Conservation (phyloP, 2,888 invertebrate genomes). For the Julus scanicus region DNA sequence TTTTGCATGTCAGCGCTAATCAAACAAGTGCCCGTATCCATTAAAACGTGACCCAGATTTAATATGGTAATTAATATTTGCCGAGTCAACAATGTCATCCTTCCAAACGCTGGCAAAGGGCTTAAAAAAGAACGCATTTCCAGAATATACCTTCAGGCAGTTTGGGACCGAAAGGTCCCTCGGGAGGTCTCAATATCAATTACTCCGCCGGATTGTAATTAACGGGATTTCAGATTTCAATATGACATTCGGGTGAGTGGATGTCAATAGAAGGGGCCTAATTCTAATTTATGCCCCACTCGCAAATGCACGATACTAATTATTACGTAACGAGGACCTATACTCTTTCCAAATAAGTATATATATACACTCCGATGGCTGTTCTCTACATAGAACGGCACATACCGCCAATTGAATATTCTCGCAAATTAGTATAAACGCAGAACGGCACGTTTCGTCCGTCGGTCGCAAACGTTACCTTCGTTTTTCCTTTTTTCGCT, state of each 20-base stretch:
- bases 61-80: slow-evolving; percentile 12
- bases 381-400: too few relatives aligned
- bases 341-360: too few relatives aligned
- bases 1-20: slow-evolving; percentile 24
- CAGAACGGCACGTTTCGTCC: too few relatives aligned
- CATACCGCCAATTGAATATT: too few relatives aligned
- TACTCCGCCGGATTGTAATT: neutral
- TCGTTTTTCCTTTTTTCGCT: slow-evolving; percentile 55
- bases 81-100: neutral
- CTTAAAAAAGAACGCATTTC: neutral
- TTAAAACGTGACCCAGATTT: slow-evolving; percentile 38
- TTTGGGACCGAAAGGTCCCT: neutral
- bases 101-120: neutral
- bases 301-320: neutral
- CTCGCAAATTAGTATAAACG: too few relatives aligned
- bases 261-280: slow-evolving; percentile 15
- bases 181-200: neutral
- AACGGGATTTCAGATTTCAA: neutral
- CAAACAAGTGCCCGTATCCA: slow-evolving; percentile 30
- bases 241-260: neutral
- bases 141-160: neutral
- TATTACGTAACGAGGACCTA: slow-evolving; percentile 1
- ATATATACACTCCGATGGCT: too few relatives aligned
- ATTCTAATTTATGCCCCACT: neutral
- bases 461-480: too few relatives aligned